Evolutionary conservation across 1,140 invertebrate species (phyloP), one percentile per base, ranked within the genome.

Genomic region (Latrodectus geometricus): DNA sequence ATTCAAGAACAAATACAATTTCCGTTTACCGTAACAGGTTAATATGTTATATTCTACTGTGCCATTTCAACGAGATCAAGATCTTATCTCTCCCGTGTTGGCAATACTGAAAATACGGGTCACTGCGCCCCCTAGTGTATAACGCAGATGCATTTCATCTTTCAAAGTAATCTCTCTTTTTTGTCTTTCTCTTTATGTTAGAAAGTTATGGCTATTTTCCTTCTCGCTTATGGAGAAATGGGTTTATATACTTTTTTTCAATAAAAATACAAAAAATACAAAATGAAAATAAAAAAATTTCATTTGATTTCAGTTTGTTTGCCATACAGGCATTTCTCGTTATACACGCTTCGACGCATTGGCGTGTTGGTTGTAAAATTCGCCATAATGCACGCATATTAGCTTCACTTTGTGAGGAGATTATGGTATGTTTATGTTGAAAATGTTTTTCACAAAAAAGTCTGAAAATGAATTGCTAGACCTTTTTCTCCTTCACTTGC

Each of bases 81-180:
- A 72, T 83, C 80, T 83, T 83, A 83, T 83, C 80, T 83, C 54
- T 83, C 70, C 80, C 70, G 70, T 73, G 68, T 83, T 83, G 80
- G 80, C 69, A 83, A 74, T 74, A 65, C 72, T 74, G 80, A 52
- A 74, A 74, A 83, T 74, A 74, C 80, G 80, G 69, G 69, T 83
- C 80, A 83, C 52, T 73, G 80, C 70, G 69, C 70, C 70, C 80
- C 70, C 80, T 74, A 83, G 80, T 74, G 80, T 83, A 83, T 61
- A 83, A 48, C 80, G 49, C 70, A 74, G 80, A 83, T 83, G 70
- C 80, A 83, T 83, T 83, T 83, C 80, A 74, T 83, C 80, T 83
- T 83, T 83, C 80, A 83, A 83, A 83, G 80, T 74, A 83, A 83
- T 83, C 80, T 54, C 12, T 49, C 52, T 83, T 83, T 83, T 74